Percentiles rank a stretch among this genome's conserved stretches.
Conservation (phyloP, 2,797 vertebrate species). For the Atherinosoma microstoma region DNA sequence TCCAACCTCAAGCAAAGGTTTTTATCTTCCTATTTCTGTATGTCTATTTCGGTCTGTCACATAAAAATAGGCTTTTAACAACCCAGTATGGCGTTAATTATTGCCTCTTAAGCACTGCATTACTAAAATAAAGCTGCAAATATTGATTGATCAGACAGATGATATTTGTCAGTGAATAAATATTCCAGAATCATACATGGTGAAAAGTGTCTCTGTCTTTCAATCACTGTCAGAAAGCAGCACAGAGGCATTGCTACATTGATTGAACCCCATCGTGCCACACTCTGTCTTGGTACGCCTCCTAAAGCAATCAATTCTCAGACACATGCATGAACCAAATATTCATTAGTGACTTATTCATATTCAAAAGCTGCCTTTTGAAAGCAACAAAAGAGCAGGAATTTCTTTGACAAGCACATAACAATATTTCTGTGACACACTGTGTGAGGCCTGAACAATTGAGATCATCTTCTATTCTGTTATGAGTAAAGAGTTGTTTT, state of each 20-base stretch:
- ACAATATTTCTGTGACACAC: conserved; percentile 63
- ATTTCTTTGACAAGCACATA: conserved; percentile 65
- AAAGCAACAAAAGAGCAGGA: conserved; percentile 68
- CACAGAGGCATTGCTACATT: conserved; percentile 56
- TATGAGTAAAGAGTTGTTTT: conserved; percentile 41
- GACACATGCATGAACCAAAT: conserved; percentile 70
- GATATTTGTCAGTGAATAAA: conserved; percentile 73
- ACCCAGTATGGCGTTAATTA: conserved; percentile 82
- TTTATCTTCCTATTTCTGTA: conserved; percentile 82
- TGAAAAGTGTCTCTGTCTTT: conserved; percentile 70
- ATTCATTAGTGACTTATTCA: conserved; percentile 80
- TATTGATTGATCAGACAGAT: conserved; percentile 82
- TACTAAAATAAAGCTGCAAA: conserved; percentile 85
- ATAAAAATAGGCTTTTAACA: conserved; percentile 89
- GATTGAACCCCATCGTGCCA: conserved; percentile 65
- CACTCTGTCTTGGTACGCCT: conserved; percentile 65
- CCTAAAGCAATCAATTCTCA: conserved; percentile 78
- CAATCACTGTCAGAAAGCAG: conserved; percentile 78
- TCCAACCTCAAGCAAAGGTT: conserved; percentile 69
- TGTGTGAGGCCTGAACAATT: conserved; percentile 63
- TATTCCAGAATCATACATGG: conserved; percentile 65
- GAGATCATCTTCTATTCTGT: conserved; percentile 68
- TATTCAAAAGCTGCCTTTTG: conserved; percentile 70
- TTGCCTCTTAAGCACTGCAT: conserved; percentile 79
- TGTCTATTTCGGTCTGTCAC: conserved; percentile 87